Evolutionary conservation across 2,888 invertebrate species (phyloP).

Genomic region (Apodemia mormo): DNA sequence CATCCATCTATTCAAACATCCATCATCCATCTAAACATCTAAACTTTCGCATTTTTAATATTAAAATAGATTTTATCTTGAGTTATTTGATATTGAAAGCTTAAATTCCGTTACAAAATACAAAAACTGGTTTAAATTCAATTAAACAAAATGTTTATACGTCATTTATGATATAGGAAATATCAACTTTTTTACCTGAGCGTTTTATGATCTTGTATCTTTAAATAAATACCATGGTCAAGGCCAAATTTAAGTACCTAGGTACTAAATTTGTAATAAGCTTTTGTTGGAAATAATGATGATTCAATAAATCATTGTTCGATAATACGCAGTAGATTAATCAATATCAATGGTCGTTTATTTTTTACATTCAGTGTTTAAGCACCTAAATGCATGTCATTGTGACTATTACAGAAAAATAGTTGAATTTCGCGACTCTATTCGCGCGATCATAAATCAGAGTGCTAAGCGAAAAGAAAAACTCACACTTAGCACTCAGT

Average conservation of each 20-base stretch:
- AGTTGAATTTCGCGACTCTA: no score
- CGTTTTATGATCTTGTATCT: conserved; percentile 10
- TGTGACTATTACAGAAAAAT: not conserved
- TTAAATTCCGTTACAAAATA: no score
- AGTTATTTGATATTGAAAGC: no score
- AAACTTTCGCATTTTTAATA: no score
- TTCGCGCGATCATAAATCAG: no score
- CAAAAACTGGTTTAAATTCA: not conserved
- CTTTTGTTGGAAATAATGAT: conserved; percentile 4
- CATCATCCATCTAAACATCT: no score
- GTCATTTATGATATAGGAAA: not conserved
- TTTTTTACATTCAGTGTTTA: not conserved
- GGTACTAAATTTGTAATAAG: conserved; percentile 1
- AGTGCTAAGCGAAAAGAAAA: no score
- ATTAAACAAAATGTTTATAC: not conserved
- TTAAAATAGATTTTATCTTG: no score
- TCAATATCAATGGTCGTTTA: not conserved
- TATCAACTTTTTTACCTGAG: not conserved
- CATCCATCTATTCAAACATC: no score
- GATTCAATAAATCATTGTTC: conserved; percentile 1
- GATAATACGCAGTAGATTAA: not conserved
- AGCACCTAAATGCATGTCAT: not conserved
- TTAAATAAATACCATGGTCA: conserved; percentile 22
- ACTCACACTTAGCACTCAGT: no score
- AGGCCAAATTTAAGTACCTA: conserved; percentile 14